phyloP scores from a whole-genome alignment of 2,797 vertebrate genomes.

The Poecile montanus region DNA sequence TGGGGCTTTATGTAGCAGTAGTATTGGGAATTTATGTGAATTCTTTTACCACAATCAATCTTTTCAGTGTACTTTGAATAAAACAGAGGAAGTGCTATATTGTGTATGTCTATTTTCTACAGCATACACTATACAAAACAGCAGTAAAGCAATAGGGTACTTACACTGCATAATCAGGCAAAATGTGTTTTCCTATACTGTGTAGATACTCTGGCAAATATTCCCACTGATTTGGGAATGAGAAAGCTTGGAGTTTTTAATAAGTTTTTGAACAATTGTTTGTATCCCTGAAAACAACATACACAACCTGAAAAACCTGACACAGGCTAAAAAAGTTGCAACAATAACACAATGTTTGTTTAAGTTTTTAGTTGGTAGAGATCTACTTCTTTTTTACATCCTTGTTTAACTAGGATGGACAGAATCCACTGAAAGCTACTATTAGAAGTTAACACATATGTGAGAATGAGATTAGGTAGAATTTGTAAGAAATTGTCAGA shows the following conservation, averaged over 20 bases:
- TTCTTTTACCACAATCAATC: background rate
- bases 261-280: background rate
- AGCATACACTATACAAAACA: background rate
- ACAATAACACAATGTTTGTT: background rate
- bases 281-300: background rate
- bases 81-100: background rate
- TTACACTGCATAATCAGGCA: background rate
- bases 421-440: background rate
- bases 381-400: background rate
- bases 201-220: background rate
- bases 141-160: background rate
- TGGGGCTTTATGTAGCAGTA: background rate
- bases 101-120: background rate
- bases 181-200: background rate
- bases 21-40: background rate
- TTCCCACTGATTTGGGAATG: background rate
- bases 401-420: background rate
- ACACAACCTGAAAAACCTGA: background rate
- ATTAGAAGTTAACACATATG: background rate
- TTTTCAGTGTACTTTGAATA: background rate
- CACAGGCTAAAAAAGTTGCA: background rate
- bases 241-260: background rate
- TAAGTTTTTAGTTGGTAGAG: background rate
- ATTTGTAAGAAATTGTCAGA: background rate
- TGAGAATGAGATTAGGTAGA: background rate